Percentiles rank a stretch among this genome's conserved stretches.
Conservation (phyloP, 2,797 vertebrate genomes). For the Danio aesculapii region DNA sequence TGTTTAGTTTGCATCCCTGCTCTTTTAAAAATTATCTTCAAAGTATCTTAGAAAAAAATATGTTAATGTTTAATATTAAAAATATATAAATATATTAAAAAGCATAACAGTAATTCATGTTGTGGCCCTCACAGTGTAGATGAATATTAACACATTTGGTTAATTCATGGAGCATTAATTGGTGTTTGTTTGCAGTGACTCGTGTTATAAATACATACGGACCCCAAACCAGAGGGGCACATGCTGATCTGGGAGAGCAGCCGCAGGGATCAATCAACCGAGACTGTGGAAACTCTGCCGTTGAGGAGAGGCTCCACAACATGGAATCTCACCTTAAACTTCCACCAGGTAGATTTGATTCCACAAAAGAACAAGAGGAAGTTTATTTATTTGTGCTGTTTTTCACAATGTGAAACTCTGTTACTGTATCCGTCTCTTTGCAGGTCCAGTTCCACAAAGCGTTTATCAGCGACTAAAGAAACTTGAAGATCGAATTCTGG, state of each 20-base stretch:
- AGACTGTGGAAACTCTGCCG: slow-evolving; percentile 89
- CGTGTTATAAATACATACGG: slow-evolving; percentile 96
- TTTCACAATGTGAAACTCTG: not conserved
- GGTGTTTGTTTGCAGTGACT: slow-evolving; percentile 80
- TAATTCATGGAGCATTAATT: not conserved
- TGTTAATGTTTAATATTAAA: too few species aligned
- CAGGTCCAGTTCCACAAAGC: slow-evolving; percentile 90
- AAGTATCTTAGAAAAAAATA: too few species aligned
- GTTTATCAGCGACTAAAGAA: slow-evolving; percentile 97
- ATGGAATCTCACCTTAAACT: slow-evolving; percentile 93
- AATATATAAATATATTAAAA: too few species aligned
- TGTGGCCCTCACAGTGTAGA: not conserved
- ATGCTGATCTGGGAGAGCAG: slow-evolving; percentile 75
- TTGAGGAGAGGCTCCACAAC: slow-evolving; percentile 94
- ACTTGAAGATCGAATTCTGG: slow-evolving; percentile 96
- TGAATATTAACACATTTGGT: not conserved
- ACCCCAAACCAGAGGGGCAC: slow-evolving; percentile 83
- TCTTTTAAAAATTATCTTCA: too few species aligned
- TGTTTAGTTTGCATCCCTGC: too few species aligned
- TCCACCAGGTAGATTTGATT: slow-evolving; percentile 80
- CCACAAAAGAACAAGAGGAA: not conserved
- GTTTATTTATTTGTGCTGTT: not conserved
- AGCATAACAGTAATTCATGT: not conserved
- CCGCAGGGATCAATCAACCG: slow-evolving; percentile 68
- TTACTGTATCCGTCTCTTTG: slow-evolving; percentile 69